Base-by-base conservation (phyloP, 2,888 invertebrate species). In the Cylloceria caligata region DNA sequence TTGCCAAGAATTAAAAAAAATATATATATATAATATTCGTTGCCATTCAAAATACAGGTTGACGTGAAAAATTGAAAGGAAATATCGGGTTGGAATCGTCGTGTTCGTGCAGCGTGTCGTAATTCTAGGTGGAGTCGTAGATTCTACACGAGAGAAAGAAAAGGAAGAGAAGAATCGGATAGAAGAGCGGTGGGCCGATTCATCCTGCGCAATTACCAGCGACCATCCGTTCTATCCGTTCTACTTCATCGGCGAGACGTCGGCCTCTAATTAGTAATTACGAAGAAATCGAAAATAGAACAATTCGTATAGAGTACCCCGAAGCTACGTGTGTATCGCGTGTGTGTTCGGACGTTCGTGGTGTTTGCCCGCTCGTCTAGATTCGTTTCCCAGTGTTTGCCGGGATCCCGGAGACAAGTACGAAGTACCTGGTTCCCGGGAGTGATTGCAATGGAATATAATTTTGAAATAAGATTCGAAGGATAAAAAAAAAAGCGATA, bases 181-280 rank as follows among this genome's bases (percentile, higher is more conserved):
- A 73, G 81, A 77, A 64, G 55, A 55, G 69, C 57, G 71, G 79
- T 45, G 68, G 77, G 57, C 34, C 16, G 67, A 69, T 73, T 83
- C 82, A 82, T 75, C 80, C 77, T 79, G 83, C 85, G 86, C 87
- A 87, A 88, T 88, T 88, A 87, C 85, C 83, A 85, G 83, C 84
- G 49, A 83, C 86, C 87, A 86, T 86, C 86, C 83, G 85, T 85
- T 87, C 83, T 83, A 81, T 80, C 85, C 82, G 84, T 85, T 87
- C 85, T 80, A 84, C 83, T 84, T 87, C 78, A 86, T 84, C 84
- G 84, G 84, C 80, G 83, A 87, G 86, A 87, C 85, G 85, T 86
- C 84, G 81, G 82, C 84, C 82, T 86, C 86, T 88, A 88, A 88
- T 87, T 87, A 88, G 85, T 87, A 86, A 88, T 88, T 87, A 87